These are phyloP conservation scores for Caradrina clavipalpis DNA, from an alignment of 2,888 invertebrate species.

Conservation along the genomic window DNA sequence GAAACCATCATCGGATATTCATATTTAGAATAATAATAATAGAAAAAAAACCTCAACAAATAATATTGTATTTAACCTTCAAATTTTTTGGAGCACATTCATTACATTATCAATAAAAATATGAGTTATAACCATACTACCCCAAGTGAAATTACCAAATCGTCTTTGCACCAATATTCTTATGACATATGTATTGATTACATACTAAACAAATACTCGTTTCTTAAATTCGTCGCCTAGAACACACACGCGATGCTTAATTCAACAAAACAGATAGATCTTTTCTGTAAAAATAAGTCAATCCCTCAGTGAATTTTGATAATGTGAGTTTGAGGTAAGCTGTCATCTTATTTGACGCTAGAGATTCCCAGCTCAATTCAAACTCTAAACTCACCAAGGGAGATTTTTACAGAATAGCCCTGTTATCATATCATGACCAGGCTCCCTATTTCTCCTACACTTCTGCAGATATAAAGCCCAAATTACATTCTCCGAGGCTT, in stretches of 20 bases:
- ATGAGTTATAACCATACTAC: background rate
- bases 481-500: background rate
- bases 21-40: background rate
- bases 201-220: conserved; percentile 19
- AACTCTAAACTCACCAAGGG: too few species aligned
- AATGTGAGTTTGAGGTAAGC: too few species aligned
- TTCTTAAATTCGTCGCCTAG: background rate
- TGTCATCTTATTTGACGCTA: too few species aligned
- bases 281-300: too few species aligned
- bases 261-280: background rate
- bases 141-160: conserved; percentile 6
- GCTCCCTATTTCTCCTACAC: too few species aligned
- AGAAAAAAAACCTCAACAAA: background rate
- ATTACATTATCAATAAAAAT: background rate
- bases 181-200: background rate
- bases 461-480: too few species aligned
- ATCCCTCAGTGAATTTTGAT: too few species aligned
- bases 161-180: conserved; percentile 29
- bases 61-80: background rate
- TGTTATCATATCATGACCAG: too few species aligned
- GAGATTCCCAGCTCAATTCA: too few species aligned
- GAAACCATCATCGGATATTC: too few species aligned
- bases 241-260: background rate
- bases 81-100: background rate
- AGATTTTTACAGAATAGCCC: too few species aligned